phyloP scores from a whole-genome alignment of 2,888 invertebrate genomes.

The Anorthoa munda region DNA sequence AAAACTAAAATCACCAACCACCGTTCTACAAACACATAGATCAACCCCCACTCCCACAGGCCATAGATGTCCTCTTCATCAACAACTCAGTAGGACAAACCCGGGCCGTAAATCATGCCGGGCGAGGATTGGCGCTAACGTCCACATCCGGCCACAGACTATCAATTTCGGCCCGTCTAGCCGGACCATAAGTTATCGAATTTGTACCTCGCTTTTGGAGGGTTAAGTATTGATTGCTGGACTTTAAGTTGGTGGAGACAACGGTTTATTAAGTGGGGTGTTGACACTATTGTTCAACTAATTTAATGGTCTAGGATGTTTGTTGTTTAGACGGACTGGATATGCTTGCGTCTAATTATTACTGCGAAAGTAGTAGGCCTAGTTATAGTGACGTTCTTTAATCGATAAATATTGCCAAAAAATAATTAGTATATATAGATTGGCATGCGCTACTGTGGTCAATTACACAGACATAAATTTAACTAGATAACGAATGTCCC shows the following conservation, averaged over 20 bases:
- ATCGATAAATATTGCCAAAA: no score
- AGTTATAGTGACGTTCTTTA: no score
- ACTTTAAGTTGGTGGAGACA: constrained; percentile 50
- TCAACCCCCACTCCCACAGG: constrained; percentile 45
- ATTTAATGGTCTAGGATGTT: not conserved
- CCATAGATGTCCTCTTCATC: constrained; percentile 60
- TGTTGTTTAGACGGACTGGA: not conserved
- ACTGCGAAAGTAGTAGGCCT: no score
- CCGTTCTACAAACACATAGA: constrained; percentile 26
- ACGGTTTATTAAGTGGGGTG: constrained; percentile 36
- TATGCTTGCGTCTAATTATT: not conserved
- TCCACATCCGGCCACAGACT: constrained; percentile 75
- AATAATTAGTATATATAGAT: no score
- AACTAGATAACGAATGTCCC: no score
- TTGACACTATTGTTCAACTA: not conserved
- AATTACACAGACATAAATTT: no score
- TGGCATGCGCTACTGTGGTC: no score
- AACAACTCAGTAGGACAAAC: constrained; percentile 64
- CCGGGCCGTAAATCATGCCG: constrained; percentile 70
- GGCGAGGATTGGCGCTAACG: constrained; percentile 72
- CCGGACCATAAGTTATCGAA: constrained; percentile 76
- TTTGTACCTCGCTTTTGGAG: constrained; percentile 67
- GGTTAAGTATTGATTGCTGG: constrained; percentile 64
- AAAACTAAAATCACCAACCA: constrained; percentile 20
- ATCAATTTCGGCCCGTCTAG: constrained; percentile 74